Percentiles rank a stretch among this genome's conserved stretches.
Conservation (phyloP, 2,113 vertebrate genomes). For the Labeo catla region DNA sequence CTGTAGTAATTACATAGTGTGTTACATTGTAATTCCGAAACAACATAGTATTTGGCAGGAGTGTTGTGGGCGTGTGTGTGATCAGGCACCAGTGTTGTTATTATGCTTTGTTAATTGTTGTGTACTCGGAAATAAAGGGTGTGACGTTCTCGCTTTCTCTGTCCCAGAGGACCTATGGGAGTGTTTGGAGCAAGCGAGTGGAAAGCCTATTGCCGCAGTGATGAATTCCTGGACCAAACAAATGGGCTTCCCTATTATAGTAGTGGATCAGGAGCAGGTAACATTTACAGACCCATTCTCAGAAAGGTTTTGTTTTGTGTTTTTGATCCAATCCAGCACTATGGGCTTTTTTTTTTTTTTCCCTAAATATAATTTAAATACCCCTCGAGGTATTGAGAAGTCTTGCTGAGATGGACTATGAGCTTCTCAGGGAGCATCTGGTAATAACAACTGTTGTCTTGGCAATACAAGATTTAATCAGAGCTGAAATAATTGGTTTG, state of each 20-base stretch:
- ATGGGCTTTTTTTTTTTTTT: not conserved
- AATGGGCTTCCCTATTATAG: conserved; percentile 96
- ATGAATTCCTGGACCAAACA: conserved; percentile 99
- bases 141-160: conserved; percentile 47
- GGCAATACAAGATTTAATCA: conserved; percentile 15
- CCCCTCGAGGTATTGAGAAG: not conserved
- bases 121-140: not conserved
- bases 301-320: not conserved
- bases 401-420: conserved; percentile 12
- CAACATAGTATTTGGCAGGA: not conserved
- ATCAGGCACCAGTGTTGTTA: not conserved
- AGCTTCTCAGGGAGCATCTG: conserved; percentile 3
- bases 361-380: not conserved
- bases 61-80: conserved; percentile 1
- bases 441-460: conserved; percentile 26
- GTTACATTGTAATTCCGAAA: conserved; percentile 10
- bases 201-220: conserved; percentile 93
- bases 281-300: not conserved
- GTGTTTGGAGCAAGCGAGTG: conserved; percentile 93
- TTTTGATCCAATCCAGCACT: not conserved
- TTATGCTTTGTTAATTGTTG: conserved; percentile 26
- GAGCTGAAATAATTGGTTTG: conserved; percentile 27
- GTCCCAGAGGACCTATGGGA: conserved; percentile 94
- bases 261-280: conserved; percentile 94
- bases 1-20: conserved; percentile 16